phyloP scores from a whole-genome alignment of 2,113 vertebrate species.

The Empidonax alnorum region DNA sequence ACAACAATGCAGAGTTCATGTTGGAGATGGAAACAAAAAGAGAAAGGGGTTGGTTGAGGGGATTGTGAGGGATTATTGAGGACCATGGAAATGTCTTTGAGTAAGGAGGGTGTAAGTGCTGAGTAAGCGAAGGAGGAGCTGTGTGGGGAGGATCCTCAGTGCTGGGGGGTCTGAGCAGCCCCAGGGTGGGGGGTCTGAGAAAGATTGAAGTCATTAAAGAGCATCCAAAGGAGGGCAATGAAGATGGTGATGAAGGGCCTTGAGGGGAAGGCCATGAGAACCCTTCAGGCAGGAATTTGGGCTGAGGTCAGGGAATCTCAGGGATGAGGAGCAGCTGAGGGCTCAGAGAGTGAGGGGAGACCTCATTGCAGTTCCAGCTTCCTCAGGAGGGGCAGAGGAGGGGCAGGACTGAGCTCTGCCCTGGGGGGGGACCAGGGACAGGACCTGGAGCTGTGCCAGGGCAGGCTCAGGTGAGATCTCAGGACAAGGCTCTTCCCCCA shows the following conservation, averaged over 20 bases:
- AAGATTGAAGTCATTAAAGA: not conserved
- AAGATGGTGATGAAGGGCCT: not conserved
- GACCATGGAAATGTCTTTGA: rapidly evolving
- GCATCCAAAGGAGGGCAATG: not conserved
- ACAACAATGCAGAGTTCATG: constrained; percentile 26
- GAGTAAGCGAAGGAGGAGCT: not conserved
- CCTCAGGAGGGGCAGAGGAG: not conserved
- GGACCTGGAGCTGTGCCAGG: not conserved
- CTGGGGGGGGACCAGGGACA: not conserved
- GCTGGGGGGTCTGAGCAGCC: not conserved
- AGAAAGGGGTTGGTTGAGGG: not conserved
- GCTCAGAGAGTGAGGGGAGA: not conserved
- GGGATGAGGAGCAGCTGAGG: not conserved
- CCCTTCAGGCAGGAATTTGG: not conserved
- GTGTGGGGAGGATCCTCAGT: rapidly evolving
- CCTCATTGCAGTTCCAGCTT: not conserved
- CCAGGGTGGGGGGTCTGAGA: too few species aligned
- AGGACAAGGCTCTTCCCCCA: not conserved
- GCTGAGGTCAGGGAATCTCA: not conserved
- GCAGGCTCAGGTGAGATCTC: not conserved
- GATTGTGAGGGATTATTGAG: not conserved
- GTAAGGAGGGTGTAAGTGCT: rapidly evolving
- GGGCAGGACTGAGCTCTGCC: not conserved
- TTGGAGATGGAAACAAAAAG: constrained; percentile 41
- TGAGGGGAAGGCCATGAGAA: not conserved